Conservation (phyloP, 30 jellyfish, hydroid and myxozoan genomes). For the Chrysaora quinquecirrha region DNA sequence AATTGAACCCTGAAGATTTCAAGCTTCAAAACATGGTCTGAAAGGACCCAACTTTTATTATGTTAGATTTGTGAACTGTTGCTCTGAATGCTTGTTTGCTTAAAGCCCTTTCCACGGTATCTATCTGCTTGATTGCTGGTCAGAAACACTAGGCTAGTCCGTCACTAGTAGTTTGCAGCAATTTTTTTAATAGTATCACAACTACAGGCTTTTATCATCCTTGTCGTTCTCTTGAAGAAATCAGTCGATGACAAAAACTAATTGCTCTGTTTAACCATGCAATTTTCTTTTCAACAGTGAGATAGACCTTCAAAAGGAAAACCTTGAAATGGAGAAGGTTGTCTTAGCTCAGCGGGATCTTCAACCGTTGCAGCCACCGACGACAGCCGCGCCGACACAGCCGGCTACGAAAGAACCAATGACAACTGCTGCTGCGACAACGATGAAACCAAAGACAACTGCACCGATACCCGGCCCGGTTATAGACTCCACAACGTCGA, state of each 20-base stretch:
- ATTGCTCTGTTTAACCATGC: too few relatives aligned
- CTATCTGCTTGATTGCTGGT: too few relatives aligned
- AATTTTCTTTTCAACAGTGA: constrained; percentile 45
- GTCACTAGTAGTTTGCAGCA: too few relatives aligned
- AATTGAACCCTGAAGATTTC: too few relatives aligned
- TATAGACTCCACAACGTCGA: constrained; percentile 15
- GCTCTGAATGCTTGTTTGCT: too few relatives aligned
- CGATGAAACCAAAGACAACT: background rate
- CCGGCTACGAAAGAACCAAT: constrained; percentile 32
- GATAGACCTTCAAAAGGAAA: constrained; percentile 48
- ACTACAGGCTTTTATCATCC: too few relatives aligned
- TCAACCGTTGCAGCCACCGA: constrained; percentile 49
- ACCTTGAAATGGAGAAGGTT: constrained; percentile 18
- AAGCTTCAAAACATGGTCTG: too few relatives aligned
- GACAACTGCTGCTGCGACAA: constrained; percentile 20
- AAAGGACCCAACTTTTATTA: too few relatives aligned
- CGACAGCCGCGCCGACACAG: constrained; percentile 48
- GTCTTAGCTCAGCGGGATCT: constrained; percentile 40
- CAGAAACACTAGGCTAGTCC: too few relatives aligned
- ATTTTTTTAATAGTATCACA: too few relatives aligned
- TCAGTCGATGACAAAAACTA: background rate
- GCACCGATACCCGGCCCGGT: constrained; percentile 38
- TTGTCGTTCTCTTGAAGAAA: background rate
- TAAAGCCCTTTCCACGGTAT: too few relatives aligned
- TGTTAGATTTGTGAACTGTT: too few relatives aligned